phyloP scores from a whole-genome alignment of 2,888 invertebrate genomes.

The Conomelus anceps region DNA sequence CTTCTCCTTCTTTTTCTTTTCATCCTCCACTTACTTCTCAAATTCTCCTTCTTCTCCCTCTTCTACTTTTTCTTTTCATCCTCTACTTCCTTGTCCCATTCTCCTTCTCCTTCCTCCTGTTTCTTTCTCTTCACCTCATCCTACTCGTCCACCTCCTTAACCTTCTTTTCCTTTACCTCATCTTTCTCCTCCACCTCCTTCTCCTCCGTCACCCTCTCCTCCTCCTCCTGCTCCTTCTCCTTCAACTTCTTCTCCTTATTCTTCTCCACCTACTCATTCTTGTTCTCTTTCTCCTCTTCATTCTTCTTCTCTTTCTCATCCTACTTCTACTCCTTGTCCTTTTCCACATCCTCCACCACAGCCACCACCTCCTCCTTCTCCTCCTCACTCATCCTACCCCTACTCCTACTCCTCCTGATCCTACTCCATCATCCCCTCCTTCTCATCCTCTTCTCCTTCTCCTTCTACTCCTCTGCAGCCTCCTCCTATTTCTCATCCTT shows the following conservation, averaged over 20 bases:
- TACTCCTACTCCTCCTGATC: not conserved
- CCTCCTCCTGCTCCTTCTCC: not conserved
- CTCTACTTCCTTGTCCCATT: not conserved
- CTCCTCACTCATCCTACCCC: not conserved
- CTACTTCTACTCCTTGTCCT: not conserved
- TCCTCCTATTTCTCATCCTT: not conserved
- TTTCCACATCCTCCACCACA: not conserved
- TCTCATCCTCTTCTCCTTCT: no score
- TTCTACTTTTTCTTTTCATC: not conserved
- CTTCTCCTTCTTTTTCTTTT: not conserved
- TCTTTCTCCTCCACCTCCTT: not conserved
- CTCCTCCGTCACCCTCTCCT: not conserved
- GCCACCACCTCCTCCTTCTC: not conserved
- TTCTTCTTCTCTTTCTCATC: not conserved
- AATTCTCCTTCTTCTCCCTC: not conserved
- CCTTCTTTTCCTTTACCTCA: not conserved
- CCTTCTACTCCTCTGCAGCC: no score
- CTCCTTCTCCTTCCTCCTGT: not conserved
- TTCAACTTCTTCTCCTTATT: not conserved
- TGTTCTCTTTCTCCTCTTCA: not conserved
- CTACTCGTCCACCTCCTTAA: not conserved
- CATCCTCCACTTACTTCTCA: not conserved
- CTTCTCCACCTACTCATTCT: no score
- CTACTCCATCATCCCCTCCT: not conserved
- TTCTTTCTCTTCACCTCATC: not conserved